Evolutionary conservation across 2,113 vertebrate species (phyloP), one percentile per base, ranked within the genome.

Genomic region (Phalacrocorax brasilianus): DNA sequence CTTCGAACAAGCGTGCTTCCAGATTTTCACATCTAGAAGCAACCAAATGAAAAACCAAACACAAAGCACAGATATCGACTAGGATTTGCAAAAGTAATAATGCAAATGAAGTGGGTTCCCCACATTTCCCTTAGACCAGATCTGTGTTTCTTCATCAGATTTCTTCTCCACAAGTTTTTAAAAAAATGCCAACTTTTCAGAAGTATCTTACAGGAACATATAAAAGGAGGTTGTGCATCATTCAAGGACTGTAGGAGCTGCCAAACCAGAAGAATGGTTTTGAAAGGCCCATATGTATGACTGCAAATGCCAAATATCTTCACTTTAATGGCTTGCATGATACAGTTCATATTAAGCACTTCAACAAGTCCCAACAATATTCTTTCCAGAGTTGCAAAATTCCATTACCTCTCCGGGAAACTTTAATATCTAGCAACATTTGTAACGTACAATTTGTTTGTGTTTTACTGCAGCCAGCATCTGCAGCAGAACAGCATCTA

Each of bases 251-350:
- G 3, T 53, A 92, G 62, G 79, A 95, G 91, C 92, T 92, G 92
- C 94, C 94, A 96, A 78, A 61, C 1, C 11, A 86, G 49, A 89
- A 88, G 92, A 95, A 95, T 95, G 71, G 66, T 94, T 97, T 96
- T 89, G 89, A 97, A 97, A 93, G 91, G 80, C 94, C 88, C 92
- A 94, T 92, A 94, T 93, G 95, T 91, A 76, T 92, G 88, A 80
- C 81, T 88, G 73, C 2, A 12, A 91, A 89, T 95, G 94, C 89
- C 94, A 97, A 91, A 89, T 92, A 95, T 93, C 91, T 91, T 94
- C 71, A 75, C 89, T 95, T 95, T 93, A 93, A 96, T 85, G 91
- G 84, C 72, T 90, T 86, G 61, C 66, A 7, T 92, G 87, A 85
- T 89, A 78, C 84, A 59, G 58, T 92, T 95, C 94, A 90, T 70